These are phyloP conservation scores for Melierax canorus DNA, from an alignment of 2,113 vertebrate species.

Conservation along the genomic window DNA sequence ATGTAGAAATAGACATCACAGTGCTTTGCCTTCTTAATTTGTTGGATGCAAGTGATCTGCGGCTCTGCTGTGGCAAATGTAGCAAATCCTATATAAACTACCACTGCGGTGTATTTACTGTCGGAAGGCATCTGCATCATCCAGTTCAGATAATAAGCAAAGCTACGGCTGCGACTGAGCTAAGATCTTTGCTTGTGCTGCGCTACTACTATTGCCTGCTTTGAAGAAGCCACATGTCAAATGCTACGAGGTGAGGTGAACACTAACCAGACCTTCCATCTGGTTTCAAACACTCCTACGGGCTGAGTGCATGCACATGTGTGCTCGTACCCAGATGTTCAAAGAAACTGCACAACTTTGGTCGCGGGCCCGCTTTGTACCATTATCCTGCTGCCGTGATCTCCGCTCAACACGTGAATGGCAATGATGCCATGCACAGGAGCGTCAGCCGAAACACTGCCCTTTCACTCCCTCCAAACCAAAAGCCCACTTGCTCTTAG, in stretches of 20 bases:
- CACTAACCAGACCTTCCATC: constrained; percentile 31
- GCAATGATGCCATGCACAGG: fast-evolving
- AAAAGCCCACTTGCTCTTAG: neutral
- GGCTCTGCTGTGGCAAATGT: neutral
- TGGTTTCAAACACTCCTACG: neutral
- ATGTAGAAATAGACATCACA: neutral
- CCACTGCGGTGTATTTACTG: neutral
- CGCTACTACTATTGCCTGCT: neutral
- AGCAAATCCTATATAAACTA: neutral
- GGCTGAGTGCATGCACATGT: neutral
- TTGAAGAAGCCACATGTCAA: constrained; percentile 22
- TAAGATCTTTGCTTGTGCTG: neutral
- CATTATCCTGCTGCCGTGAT: neutral
- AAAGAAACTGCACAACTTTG: fast-evolving
- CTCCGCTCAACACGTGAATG: fast-evolving
- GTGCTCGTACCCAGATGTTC: neutral
- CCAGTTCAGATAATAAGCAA: neutral
- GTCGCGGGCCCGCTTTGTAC: fast-evolving
- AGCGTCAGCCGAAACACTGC: neutral
- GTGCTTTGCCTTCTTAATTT: neutral
- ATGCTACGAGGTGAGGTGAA: neutral
- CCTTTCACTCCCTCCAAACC: neutral
- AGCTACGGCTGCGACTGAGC: neutral
- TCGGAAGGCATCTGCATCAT: neutral
- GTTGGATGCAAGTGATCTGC: neutral